phyloP scores from a whole-genome alignment of 2,797 vertebrate genomes.

The Nasua narica region DNA sequence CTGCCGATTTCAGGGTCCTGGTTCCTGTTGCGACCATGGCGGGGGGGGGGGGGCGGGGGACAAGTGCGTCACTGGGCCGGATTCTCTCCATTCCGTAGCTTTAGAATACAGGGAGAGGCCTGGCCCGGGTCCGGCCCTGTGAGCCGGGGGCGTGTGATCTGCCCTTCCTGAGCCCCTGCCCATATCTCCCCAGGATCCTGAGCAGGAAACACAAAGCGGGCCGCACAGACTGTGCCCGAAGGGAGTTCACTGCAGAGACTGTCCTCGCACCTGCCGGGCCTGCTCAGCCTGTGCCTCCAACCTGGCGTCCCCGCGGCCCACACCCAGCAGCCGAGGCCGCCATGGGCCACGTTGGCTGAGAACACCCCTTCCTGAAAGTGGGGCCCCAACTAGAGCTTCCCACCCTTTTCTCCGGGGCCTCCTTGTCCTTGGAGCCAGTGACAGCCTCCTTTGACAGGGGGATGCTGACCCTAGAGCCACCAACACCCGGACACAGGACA shows the following conservation, averaged over 20 bases:
- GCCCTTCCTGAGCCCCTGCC: neutral
- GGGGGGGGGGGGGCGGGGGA: no score
- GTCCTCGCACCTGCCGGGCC: neutral
- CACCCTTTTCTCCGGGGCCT: no score
- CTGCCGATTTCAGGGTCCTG: neutral
- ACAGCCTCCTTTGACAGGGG: no score
- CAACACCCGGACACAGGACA: no score
- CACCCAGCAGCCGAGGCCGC: neutral
- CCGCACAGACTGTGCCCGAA: neutral
- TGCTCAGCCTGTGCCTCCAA: neutral
- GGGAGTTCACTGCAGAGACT: neutral
- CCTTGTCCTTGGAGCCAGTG: no score
- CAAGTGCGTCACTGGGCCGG: neutral
- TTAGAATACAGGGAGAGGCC: neutral
- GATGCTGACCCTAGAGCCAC: no score
- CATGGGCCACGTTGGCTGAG: no score
- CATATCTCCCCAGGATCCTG: neutral
- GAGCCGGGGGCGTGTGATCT: neutral
- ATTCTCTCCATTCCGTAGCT: no score
- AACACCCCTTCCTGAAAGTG: no score
- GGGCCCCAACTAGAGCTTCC: no score
- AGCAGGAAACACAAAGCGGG: neutral
- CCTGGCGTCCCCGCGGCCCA: neutral
- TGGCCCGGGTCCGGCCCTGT: neutral
- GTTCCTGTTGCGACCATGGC: neutral